A percentile compares a stretch with the other conserved stretches of the same genome.
Evolutionary conservation across 2,113 vertebrate genomes (phyloP).

Genomic region (Tichodroma muraria): DNA sequence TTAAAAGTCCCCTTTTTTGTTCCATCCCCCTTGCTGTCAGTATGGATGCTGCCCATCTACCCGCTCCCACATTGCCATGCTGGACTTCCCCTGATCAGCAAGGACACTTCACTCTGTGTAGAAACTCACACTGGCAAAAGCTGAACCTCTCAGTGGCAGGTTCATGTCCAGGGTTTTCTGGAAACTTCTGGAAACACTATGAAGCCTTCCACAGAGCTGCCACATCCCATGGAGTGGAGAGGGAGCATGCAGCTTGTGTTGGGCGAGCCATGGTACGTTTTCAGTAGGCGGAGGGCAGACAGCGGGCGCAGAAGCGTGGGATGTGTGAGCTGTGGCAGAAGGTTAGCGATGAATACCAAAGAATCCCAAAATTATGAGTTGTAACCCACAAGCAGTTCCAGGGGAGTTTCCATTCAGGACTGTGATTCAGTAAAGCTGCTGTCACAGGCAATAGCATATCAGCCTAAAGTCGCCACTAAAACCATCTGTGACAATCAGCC

Average conservation of each 20-base stretch:
- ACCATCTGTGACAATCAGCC: background rate
- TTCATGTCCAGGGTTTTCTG: background rate
- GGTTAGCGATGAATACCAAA: constrained; percentile 54
- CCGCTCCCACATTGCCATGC: background rate
- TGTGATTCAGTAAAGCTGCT: constrained; percentile 47
- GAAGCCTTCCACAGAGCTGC: background rate
- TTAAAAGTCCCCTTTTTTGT: background rate
- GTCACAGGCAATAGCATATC: background rate
- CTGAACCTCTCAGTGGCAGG: background rate
- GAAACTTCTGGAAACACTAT: background rate
- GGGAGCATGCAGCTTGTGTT: background rate
- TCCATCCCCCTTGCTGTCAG: background rate
- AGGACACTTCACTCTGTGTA: background rate
- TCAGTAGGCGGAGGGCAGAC: background rate
- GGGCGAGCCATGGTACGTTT: accelerated
- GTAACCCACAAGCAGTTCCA: constrained; percentile 51
- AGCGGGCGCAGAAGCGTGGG: accelerated
- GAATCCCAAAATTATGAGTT: constrained; percentile 61
- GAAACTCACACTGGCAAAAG: background rate
- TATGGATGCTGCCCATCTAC: accelerated
- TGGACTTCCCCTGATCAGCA: background rate
- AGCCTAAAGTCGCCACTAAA: constrained; percentile 1
- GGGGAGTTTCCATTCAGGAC: constrained; percentile 56
- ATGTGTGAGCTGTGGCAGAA: background rate
- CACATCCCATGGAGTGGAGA: background rate